Evolutionary conservation across 2,797 vertebrate species (phyloP).

Genomic region (Sternarchorhynchus goeldii): DNA sequence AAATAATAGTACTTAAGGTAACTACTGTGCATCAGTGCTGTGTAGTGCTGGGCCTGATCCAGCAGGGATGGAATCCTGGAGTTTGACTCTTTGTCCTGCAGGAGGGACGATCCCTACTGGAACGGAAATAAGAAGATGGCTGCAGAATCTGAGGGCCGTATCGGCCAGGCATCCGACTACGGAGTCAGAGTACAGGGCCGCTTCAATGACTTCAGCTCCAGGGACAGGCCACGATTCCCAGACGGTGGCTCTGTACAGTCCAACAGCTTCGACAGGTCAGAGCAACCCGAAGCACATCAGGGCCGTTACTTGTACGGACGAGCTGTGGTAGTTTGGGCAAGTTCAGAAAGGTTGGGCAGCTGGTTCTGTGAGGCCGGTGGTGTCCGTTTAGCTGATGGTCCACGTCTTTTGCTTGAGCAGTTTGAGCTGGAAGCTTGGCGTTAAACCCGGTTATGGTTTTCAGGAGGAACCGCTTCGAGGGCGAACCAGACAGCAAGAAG

Average conservation of each 20-base stretch:
- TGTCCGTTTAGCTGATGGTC: too few species aligned
- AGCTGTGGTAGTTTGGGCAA: too few species aligned
- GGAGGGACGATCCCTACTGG: conserved; percentile 93
- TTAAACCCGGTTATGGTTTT: not conserved
- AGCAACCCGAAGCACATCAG: not conserved
- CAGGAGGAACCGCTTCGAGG: conserved; percentile 89
- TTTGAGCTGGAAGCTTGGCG: not conserved
- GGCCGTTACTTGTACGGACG: too few species aligned
- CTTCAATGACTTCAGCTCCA: conserved; percentile 88
- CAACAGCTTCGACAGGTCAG: conserved; percentile 88
- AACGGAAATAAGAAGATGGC: conserved; percentile 91
- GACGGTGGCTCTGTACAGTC: conserved; percentile 80
- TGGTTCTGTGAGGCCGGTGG: too few species aligned
- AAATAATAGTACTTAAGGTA: too few species aligned
- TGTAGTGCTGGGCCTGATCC: too few species aligned
- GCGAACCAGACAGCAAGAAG: conserved; percentile 91
- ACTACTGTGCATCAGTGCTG: too few species aligned
- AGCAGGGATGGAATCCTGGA: too few species aligned
- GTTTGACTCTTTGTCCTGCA: conserved; percentile 59
- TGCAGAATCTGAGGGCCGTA: conserved; percentile 84
- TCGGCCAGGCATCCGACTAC: conserved; percentile 88
- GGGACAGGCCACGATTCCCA: conserved; percentile 86
- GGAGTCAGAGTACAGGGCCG: conserved; percentile 89
- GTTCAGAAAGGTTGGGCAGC: too few species aligned
- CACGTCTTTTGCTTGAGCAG: not conserved